A percentile compares a stretch with the other conserved stretches of the same genome.
These are phyloP conservation scores for Synanthedon vespiformis DNA, from an alignment of 2,888 invertebrate species.

Conservation along the genomic window DNA sequence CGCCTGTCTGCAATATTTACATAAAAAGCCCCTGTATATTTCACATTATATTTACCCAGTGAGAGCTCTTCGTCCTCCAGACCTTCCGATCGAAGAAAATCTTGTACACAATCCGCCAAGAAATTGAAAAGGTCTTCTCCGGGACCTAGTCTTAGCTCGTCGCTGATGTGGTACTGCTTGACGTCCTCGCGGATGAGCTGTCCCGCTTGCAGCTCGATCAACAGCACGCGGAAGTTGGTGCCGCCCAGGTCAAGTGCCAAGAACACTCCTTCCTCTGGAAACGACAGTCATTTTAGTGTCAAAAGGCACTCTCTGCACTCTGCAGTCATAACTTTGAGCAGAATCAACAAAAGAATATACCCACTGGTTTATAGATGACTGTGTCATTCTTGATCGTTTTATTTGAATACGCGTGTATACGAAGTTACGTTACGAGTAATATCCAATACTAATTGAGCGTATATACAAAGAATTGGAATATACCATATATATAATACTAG, in stretches of 20 bases:
- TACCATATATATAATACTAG: no score
- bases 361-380: no score
- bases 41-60: slow-evolving; percentile 74
- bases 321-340: no score
- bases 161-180: slow-evolving; percentile 73
- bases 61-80: slow-evolving; percentile 71
- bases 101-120: slow-evolving; percentile 79
- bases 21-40: background rate
- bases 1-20: background rate
- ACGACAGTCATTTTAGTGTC: background rate
- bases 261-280: slow-evolving; percentile 77
- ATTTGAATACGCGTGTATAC: no score
- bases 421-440: no score
- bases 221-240: slow-evolving; percentile 82
- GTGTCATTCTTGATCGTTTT: no score
- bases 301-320: no score
- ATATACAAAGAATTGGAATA: no score
- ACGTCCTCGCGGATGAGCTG: slow-evolving; percentile 70
- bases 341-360: no score
- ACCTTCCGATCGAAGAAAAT: slow-evolving; percentile 74
- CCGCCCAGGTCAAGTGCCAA: slow-evolving; percentile 85
- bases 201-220: slow-evolving; percentile 72
- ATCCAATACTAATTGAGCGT: no score
- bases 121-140: slow-evolving; percentile 79
- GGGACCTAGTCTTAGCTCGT: slow-evolving; percentile 71